Evolutionary conservation across 1,140 invertebrate genomes (phyloP), one percentile per base, ranked within the genome.

Genomic region (Gonioctena quinquepunctata): DNA sequence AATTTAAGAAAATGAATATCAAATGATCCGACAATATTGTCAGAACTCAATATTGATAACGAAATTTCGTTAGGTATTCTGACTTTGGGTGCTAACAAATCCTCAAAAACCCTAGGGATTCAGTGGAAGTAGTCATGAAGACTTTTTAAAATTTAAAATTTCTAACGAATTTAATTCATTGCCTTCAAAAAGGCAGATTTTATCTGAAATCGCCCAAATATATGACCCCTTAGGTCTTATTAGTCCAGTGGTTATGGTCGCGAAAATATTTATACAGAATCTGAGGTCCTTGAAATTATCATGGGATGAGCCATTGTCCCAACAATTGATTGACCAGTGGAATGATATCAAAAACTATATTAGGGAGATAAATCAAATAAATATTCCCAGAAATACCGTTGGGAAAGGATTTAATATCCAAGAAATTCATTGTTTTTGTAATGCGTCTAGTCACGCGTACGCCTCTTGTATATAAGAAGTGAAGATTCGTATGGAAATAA

Each of bases 61-160:
- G 11, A 42, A 8, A 42, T 8, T 13, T 3, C 33, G 8, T 13
- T 13, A 13, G 33, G n/a, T 13, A 13, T 13, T 42, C n/a, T 13
- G n/a, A 7, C 33, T 13, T 8, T 13, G 0, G 7, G 33, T n/a
- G 33, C 11, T 42, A 13, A 42, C n/a, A n/a, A 42, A 42, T 13
- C 8, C n/a, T 33, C 8, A 2, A 33, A 33, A 33, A 33, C 28
- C 8, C 11, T 67, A 11, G 52, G 74, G 27, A 19, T 78, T 7
- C n/a, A n/a, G n/a, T n/a, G n/a, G n/a, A n/a, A n/a, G n/a, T n/a
- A n/a, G n/a, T n/a, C n/a, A n/a, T n/a, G n/a, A n/a, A n/a, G n/a
- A n/a, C n/a, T n/a, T n/a, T n/a, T n/a, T n/a, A n/a, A n/a, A n/a
- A n/a, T n/a, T n/a, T n/a, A n/a, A n/a, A n/a, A n/a, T n/a, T n/a